These are phyloP conservation scores for Apus apus DNA, from an alignment of 2,113 vertebrate species.

Conservation along the genomic window DNA sequence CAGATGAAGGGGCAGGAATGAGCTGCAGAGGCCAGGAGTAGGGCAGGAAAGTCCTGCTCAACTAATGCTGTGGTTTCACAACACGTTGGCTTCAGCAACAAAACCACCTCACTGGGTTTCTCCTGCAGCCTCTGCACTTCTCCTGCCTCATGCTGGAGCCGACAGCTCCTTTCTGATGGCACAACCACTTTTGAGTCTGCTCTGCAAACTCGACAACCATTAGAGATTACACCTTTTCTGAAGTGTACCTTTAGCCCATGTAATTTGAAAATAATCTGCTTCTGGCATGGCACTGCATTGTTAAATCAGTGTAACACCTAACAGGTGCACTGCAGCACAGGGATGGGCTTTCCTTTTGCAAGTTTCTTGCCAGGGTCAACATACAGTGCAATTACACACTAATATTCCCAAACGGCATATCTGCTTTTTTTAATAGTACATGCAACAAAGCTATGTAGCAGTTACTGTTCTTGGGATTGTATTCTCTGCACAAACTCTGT, in stretches of 20 bases:
- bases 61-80: not conserved
- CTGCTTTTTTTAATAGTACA: not conserved
- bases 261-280: not conserved
- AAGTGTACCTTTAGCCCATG: not conserved
- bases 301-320: not conserved
- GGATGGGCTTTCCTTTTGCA: not conserved
- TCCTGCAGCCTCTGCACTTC: not conserved
- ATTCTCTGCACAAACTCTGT: not conserved
- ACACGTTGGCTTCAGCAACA: rapidly evolving
- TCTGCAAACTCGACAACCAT: not conserved
- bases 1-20: not conserved
- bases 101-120: not conserved
- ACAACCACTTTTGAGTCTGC: not conserved
- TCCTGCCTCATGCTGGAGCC: not conserved
- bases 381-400: not conserved
- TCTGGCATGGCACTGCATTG: not conserved
- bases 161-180: not conserved
- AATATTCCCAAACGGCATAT: not conserved
- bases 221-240: not conserved
- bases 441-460: not conserved
- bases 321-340: not conserved
- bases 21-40: not conserved
- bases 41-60: not conserved
- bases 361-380: not conserved
- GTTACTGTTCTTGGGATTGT: not conserved